Conservation (phyloP, 2,797 vertebrate species). For the Malurus splendens region DNA sequence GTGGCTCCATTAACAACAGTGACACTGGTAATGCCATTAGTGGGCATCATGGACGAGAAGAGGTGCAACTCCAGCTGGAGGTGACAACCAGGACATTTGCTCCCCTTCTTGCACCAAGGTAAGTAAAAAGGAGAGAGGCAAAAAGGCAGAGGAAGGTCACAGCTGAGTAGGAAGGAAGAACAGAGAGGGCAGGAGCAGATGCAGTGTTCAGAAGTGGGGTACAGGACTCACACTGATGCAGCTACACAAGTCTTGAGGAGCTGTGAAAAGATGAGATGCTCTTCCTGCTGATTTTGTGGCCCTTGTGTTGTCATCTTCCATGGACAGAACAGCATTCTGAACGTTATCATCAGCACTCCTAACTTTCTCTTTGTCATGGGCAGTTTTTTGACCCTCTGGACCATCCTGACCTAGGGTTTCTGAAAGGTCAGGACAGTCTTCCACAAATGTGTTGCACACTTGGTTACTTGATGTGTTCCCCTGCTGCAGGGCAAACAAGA, state of each 20-base stretch:
- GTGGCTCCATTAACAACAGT: background rate
- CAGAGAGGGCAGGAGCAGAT: background rate
- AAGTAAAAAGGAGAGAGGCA: background rate
- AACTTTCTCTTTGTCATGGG: background rate
- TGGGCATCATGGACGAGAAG: background rate
- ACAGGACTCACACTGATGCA: accelerated
- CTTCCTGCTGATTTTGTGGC: background rate
- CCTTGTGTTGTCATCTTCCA: background rate
- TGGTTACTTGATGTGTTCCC: background rate
- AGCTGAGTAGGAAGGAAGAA: background rate
- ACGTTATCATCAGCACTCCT: background rate
- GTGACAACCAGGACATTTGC: background rate
- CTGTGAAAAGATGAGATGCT: background rate
- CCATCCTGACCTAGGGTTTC: background rate
- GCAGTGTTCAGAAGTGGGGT: background rate
- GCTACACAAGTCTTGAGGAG: background rate
- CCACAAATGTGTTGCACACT: background rate
- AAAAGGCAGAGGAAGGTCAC: background rate
- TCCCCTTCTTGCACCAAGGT: background rate
- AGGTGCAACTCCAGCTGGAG: background rate
- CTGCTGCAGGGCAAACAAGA: background rate
- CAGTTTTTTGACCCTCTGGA: background rate
- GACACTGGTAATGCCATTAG: background rate
- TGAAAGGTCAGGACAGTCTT: background rate
- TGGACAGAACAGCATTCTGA: background rate